Evolutionary conservation across 92 coral and sea anemone species (phyloP).

Genomic region (Plumapathes pennacea): DNA sequence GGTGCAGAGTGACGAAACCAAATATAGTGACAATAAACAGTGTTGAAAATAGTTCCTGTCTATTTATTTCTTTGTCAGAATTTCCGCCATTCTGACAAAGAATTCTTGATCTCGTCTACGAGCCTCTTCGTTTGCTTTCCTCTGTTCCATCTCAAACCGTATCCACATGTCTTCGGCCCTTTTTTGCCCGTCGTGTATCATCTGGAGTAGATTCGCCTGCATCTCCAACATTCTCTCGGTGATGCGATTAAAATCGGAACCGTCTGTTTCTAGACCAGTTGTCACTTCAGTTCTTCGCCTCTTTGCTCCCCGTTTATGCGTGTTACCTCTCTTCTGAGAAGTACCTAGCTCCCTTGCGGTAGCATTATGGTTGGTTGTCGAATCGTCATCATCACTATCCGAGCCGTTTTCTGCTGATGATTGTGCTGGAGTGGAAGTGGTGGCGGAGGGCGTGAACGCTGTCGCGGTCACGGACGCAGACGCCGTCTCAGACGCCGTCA

Average conservation of each 20-base stretch:
- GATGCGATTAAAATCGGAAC: constrained; percentile 26
- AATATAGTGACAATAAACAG: no score
- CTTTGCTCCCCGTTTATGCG: constrained; percentile 6
- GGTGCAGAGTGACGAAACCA: no score
- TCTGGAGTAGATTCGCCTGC: constrained; percentile 46
- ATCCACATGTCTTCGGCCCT: constrained; percentile 41
- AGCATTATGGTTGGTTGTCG: no score
- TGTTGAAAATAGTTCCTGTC: no score
- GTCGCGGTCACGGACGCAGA: no score
- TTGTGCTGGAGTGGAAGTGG: neutral
- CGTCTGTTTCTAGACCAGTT: constrained; percentile 25
- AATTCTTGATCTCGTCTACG: constrained; percentile 51
- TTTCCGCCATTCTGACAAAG: constrained; percentile 50
- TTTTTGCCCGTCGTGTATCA: constrained; percentile 23
- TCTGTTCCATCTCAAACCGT: constrained; percentile 39
- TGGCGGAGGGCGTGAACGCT: constrained; percentile 12
- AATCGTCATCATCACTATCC: no score
- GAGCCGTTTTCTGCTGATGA: no score
- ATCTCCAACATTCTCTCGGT: constrained; percentile 42
- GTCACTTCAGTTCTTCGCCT: constrained; percentile 15
- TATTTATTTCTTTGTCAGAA: constrained; percentile 29
- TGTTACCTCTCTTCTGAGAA: neutral
- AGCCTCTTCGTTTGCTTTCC: constrained; percentile 49
- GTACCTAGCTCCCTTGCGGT: constrained; percentile 3
- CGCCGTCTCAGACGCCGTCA: no score